phyloP scores from a whole-genome alignment of 2,113 vertebrate species.

The Neopipo cinnamomea region DNA sequence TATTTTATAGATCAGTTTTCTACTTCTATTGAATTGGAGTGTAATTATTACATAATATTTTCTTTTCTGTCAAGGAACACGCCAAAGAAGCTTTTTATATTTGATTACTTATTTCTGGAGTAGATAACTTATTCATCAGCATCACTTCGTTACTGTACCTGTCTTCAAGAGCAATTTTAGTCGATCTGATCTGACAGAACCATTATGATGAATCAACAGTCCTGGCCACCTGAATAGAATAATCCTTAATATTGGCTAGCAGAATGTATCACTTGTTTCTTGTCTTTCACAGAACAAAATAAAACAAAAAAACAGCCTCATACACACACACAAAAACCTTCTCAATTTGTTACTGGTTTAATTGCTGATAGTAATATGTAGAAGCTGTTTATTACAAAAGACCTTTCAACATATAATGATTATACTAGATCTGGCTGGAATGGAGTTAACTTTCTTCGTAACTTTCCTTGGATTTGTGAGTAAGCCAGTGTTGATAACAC shows the following conservation, averaged over 20 bases:
- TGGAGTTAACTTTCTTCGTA: neutral
- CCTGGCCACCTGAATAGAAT: neutral
- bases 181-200: neutral
- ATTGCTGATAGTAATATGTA: neutral
- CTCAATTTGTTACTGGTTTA: neutral
- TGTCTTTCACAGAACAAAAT: neutral
- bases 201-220: neutral
- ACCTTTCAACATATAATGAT: neutral
- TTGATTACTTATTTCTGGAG: slow-evolving; percentile 10
- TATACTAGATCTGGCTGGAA: neutral
- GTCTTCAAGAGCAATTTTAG: neutral
- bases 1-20: slow-evolving; percentile 19
- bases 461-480: neutral
- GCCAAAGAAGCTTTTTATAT: neutral
- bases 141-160: neutral
- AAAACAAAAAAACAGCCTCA: neutral
- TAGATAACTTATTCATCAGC: slow-evolving; percentile 10
- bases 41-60: slow-evolving; percentile 11
- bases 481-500: neutral
- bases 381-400: neutral
- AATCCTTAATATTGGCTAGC: neutral
- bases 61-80: neutral
- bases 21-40: neutral
- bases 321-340: neutral
- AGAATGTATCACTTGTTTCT: neutral